Conservation (phyloP, 2,888 invertebrate genomes). For the Seladonia tumulorum region DNA sequence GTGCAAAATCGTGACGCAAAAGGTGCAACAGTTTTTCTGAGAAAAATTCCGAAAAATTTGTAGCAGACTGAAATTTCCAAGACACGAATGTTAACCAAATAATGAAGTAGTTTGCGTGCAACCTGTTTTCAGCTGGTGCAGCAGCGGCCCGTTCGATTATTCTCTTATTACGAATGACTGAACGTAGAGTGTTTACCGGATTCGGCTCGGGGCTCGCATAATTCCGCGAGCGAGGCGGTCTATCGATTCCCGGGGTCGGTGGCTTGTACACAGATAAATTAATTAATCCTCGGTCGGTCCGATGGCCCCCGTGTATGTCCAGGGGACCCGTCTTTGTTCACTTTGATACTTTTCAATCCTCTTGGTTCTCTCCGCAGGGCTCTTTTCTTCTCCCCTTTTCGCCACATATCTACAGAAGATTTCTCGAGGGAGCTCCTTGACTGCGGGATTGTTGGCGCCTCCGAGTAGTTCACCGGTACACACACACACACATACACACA, state of each 20-base stretch:
- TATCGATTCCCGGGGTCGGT: not conserved
- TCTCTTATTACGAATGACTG: not conserved
- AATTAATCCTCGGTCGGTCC: constrained; percentile 39
- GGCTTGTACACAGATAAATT: constrained; percentile 32
- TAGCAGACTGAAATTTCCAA: too few species aligned
- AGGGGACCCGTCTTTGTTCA: constrained; percentile 35
- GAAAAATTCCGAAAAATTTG: too few species aligned
- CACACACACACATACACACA: constrained; percentile 39
- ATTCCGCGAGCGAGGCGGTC: not conserved
- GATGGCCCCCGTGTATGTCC: constrained; percentile 26
- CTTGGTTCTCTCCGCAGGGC: constrained; percentile 26
- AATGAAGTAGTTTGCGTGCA: not conserved
- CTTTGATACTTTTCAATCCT: constrained; percentile 47
- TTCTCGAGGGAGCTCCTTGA: constrained; percentile 68
- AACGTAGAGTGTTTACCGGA: not conserved
- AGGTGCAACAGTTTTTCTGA: too few species aligned
- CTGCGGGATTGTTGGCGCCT: constrained; percentile 74
- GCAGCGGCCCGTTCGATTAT: not conserved
- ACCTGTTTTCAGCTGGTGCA: not conserved
- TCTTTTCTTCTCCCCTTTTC: constrained; percentile 51
- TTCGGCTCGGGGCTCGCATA: not conserved
- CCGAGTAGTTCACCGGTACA: constrained; percentile 62
- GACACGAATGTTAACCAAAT: not conserved
- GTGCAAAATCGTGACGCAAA: too few species aligned
- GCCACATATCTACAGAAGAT: constrained; percentile 62